Base-by-base conservation (phyloP, 1,140 invertebrate genomes). In the Tetramorium simillimum region DNA sequence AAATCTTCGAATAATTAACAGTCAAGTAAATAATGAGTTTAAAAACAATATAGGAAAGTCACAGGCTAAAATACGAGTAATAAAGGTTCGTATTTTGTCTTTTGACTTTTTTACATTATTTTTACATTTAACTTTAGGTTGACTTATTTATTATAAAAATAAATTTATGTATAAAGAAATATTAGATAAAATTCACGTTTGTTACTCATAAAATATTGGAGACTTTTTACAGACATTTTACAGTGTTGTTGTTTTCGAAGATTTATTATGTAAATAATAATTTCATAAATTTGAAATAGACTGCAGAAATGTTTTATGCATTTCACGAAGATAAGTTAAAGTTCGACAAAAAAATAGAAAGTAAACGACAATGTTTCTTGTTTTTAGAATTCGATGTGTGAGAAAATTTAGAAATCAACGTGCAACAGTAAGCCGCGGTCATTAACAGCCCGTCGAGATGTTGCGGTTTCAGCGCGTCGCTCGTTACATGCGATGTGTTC, bases 371-470 rank as follows among this genome's bases (percentile, higher is more conserved):
- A 72, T 46, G 24, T 73, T 33, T 72, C 12, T 46, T 46, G 12
- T 46, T 82, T 62, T 72, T 72, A 28, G 16, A 60, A 60, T 73
- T 77, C 21, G 43, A 62, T 43, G 37, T 58, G 43, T 43, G 37
- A 70, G 49, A 18, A 65, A 67, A 49, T 56, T 40, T 65, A 24
- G 63, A 77, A 89, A 77, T 86, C 46, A 43, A 21, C 24, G 9
- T 5, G 9, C 33, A 28, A 24, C 51, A 58, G 43, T 24, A 33
- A 49, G 21, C 33, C 14, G 14, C 46, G 81, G n/a, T 69, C 49
- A 80, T 77, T 89, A 89, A 89, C 21, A 86, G 62, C 12, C 62
- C 62, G 80, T 86, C 65, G 69, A 86, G 65, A 65, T 82, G 53
- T 43, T 81, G 84, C 56, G 63, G 87, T 89, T 86, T 86, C 40